Conservation (phyloP, 2,113 vertebrate genomes). For the Eurystomus gularis region DNA sequence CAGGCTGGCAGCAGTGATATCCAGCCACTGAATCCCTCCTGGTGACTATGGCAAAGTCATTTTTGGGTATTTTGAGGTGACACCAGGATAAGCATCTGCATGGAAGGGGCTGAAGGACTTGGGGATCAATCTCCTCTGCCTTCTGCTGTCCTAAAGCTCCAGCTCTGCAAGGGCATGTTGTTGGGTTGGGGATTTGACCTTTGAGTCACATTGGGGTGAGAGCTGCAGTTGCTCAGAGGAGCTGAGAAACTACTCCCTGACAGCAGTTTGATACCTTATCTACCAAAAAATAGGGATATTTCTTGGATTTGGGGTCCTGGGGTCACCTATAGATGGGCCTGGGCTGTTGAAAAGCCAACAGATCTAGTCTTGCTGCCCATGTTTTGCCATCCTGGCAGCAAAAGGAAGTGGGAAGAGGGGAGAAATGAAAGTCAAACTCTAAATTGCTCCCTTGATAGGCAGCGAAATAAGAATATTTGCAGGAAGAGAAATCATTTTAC, state of each 20-base stretch:
- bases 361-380: not conserved
- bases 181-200: not conserved
- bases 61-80: not conserved
- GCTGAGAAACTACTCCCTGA: not conserved
- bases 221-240: not conserved
- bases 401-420: not conserved
- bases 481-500: not conserved
- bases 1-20: fast-evolving
- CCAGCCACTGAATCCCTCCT: not conserved
- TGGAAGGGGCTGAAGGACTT: not conserved
- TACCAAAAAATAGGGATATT: not conserved
- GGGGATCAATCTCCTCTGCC: fast-evolving
- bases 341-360: not conserved
- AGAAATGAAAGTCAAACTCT: not conserved
- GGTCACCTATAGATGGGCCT: not conserved
- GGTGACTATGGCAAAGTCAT: not conserved
- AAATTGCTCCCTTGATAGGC: not conserved
- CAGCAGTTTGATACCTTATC: not conserved
- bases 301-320: not conserved
- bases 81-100: fast-evolving
- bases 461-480: not conserved
- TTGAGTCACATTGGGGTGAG: not conserved
- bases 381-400: not conserved
- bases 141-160: not conserved
- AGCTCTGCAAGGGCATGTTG: fast-evolving